Percentiles rank a stretch among this genome's conserved stretches.
These are phyloP conservation scores for Astropecten irregularis DNA, from an alignment of 53 echinoderm and acorn worm species.

Conservation along the genomic window DNA sequence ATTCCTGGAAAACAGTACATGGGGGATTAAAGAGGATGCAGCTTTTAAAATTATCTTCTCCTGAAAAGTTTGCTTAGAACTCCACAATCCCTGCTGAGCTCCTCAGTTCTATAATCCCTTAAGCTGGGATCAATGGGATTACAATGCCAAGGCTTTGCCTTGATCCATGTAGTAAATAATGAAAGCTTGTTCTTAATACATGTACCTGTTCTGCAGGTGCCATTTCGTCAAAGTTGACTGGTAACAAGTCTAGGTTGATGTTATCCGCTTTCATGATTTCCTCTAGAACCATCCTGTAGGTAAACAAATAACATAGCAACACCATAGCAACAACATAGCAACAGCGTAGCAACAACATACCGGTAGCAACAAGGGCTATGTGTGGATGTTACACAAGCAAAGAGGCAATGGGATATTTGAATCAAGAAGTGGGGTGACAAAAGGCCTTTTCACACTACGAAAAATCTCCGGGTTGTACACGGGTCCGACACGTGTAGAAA, in stretches of 20 bases:
- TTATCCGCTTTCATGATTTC: conserved; percentile 80
- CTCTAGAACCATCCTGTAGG: conserved; percentile 68
- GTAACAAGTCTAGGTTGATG: conserved; percentile 48
- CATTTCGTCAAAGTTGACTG: conserved; percentile 37
- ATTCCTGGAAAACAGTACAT: too few species aligned
- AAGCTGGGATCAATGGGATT: too few species aligned
- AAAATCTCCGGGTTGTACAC: too few species aligned
- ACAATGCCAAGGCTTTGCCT: too few species aligned
- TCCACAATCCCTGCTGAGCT: not conserved
- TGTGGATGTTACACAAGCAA: not conserved
- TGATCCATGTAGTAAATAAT: too few species aligned
- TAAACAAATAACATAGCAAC: not conserved
- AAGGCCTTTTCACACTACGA: too few species aligned
- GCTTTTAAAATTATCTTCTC: too few species aligned
- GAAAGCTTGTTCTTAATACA: too few species aligned
- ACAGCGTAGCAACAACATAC: not conserved
- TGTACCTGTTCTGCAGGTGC: conserved; percentile 70
- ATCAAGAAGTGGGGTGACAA: not conserved
- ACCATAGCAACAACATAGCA: not conserved
- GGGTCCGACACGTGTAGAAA: too few species aligned
- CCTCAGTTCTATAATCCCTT: not conserved
- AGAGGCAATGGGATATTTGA: not conserved
- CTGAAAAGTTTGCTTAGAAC: not conserved
- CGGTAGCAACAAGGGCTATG: not conserved
- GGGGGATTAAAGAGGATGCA: too few species aligned